Evolutionary conservation across 2,797 vertebrate genomes (phyloP).

Genomic region (Anisognathus igniventris): DNA sequence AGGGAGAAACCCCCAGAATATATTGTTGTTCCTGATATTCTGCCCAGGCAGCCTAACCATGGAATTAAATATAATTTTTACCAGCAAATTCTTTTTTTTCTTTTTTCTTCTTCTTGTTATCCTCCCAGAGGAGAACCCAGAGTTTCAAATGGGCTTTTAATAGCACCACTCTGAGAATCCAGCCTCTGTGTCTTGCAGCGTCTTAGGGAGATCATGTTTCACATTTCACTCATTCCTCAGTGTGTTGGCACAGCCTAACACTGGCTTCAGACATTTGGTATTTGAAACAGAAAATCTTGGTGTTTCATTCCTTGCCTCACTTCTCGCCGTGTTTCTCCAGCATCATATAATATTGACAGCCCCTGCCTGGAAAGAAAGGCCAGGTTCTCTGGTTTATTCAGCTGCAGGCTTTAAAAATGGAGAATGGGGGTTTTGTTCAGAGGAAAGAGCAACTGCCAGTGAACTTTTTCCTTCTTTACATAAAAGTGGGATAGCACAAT

Average conservation of each 20-base stretch:
- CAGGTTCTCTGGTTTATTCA: slow-evolving; percentile 58
- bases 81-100: slow-evolving; percentile 1
- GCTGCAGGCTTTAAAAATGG: slow-evolving; percentile 67
- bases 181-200: slow-evolving; percentile 50
- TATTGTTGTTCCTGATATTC: slow-evolving; percentile 1
- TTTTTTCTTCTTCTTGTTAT: not conserved
- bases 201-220: slow-evolving; percentile 23
- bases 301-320: slow-evolving; percentile 68
- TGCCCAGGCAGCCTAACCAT: slow-evolving; percentile 15
- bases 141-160: slow-evolving; percentile 49
- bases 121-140: not conserved
- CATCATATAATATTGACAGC: slow-evolving; percentile 68
- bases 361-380: slow-evolving; percentile 64
- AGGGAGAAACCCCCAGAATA: not conserved
- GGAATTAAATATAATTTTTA: slow-evolving; percentile 50
- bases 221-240: slow-evolving; percentile 69
- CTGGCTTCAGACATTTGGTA: slow-evolving; percentile 69
- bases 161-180: slow-evolving; percentile 46
- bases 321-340: slow-evolving; percentile 68
- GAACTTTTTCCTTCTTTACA: slow-evolving; percentile 65
- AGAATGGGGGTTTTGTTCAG: slow-evolving; percentile 67
- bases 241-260: slow-evolving; percentile 55
- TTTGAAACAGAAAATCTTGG: slow-evolving; percentile 70
- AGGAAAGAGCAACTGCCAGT: slow-evolving; percentile 37
- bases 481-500: slow-evolving; percentile 58